phyloP scores from a whole-genome alignment of 30 jellyfish, hydroid and myxozoan genomes.

The Hydractinia echinata region DNA sequence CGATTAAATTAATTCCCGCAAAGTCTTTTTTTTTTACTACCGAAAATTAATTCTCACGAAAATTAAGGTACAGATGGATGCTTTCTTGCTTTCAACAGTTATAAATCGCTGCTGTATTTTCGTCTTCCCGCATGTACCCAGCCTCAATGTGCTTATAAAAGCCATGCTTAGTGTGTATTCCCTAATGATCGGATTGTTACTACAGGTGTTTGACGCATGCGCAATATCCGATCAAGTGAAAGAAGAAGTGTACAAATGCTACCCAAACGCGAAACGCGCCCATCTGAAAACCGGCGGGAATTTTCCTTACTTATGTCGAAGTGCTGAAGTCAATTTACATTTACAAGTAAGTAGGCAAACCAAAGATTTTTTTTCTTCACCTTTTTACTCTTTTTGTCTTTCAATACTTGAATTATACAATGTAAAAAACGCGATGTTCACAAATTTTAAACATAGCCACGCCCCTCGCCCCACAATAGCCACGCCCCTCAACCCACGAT shows the following conservation, averaged over 20 bases:
- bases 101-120: too few relatives aligned
- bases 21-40: too few relatives aligned
- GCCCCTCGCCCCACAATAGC: too few relatives aligned
- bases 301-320: constrained; percentile 87
- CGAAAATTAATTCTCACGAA: too few relatives aligned
- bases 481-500: too few relatives aligned
- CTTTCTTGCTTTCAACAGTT: too few relatives aligned
- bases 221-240: constrained; percentile 92
- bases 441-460: too few relatives aligned
- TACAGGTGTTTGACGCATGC: constrained; percentile 87
- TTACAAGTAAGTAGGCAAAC: constrained; percentile 51
- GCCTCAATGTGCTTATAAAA: background rate
- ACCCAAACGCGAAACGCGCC: constrained; percentile 89
- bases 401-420: background rate
- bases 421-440: too few relatives aligned
- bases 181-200: background rate
- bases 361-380: background rate
- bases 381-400: constrained; percentile 8
- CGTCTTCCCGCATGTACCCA: background rate
- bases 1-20: too few relatives aligned
- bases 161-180: background rate
- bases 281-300: constrained; percentile 95
- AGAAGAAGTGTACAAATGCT: constrained; percentile 94
- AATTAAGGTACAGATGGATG: too few relatives aligned
- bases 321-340: constrained; percentile 94